Evolutionary conservation across 2,113 vertebrate genomes (phyloP), one percentile per base, ranked within the genome.

Genomic region (Tetrao urogallus): DNA sequence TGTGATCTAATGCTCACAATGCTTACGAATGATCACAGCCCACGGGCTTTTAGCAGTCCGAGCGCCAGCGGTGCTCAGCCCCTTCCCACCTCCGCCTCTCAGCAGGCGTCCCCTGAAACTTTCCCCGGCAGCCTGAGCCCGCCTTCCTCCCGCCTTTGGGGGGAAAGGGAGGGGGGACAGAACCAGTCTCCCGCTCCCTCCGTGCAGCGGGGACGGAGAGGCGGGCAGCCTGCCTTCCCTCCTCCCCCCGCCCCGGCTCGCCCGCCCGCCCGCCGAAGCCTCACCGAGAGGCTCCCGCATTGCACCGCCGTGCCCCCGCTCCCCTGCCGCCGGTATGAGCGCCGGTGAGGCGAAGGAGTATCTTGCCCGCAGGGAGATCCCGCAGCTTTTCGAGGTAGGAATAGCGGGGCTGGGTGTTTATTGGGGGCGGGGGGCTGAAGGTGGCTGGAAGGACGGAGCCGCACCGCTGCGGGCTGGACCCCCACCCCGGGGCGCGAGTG

Each of bases 371-470:
- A 98, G 98, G 96, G 99, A 99, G 97, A 99, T 99, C 91, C 99
- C 99, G 80, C 99, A 99, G 97, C 99, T 99, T 69, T 99, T 99
- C 97, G 99, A 99, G 99, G 99, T 99, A 98, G 27, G 48, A 27
- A 10, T 18, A 22, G 38, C 32, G 24, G 47, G 48, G 60, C 30
- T 57, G 30, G 56, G 32, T 57, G 56, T 57, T 11, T 57, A 18
- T 7, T 10, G 56, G 56, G 18, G 30, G 30, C 24, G 13, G 16
- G 77, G 45, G 54, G 81, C n/a, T 90, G 93, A 90, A 92, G 90
- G 90, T 83, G 78, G 82, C 82, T 40, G 40, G 43, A 92, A 90
- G 86, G 93, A 90, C 93, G 61, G 90, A 72, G 27, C 72, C 52
- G 70, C 54, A 32, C n/a, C 18, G 71, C 45, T 38, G 64, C 32